phyloP scores from a whole-genome alignment of 2,797 vertebrate genomes.

The Aldrovandia affinis region DNA sequence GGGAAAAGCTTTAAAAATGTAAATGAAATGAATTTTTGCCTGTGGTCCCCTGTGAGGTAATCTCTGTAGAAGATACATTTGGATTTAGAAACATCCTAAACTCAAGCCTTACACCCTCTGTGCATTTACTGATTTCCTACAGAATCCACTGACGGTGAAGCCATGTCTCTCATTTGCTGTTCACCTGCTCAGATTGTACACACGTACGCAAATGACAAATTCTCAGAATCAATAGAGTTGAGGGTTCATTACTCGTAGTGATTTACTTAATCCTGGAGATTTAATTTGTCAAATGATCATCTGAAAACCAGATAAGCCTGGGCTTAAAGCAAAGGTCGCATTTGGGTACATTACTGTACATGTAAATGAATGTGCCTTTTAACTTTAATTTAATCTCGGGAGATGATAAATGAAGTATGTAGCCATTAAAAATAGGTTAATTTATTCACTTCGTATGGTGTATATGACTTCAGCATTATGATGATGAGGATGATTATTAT shows the following conservation, averaged over 20 bases:
- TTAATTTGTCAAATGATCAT: slow-evolving; percentile 52
- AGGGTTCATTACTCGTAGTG: slow-evolving; percentile 14
- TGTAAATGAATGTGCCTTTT: not conserved
- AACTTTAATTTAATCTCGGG: not conserved
- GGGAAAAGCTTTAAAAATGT: not conserved
- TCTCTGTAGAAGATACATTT: slow-evolving; percentile 20
- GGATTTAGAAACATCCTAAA: slow-evolving; percentile 1
- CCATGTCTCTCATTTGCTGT: not conserved
- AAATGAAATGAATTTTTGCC: not conserved
- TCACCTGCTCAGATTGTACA: not conserved
- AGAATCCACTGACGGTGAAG: not conserved
- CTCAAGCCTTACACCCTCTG: not conserved
- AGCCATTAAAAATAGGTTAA: not conserved
- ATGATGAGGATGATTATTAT: not conserved
- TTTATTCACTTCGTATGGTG: not conserved
- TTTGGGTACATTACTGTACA: slow-evolving; percentile 27
- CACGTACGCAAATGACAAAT: not conserved
- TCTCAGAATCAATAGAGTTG: not conserved
- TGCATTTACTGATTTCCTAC: not conserved
- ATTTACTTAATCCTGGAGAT: slow-evolving; percentile 40
- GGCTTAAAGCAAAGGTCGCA: slow-evolving; percentile 52
- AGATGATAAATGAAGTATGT: not conserved
- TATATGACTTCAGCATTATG: not conserved
- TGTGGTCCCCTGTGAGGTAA: not conserved
- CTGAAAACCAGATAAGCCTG: slow-evolving; percentile 47